Conservation (phyloP, 2,797 vertebrate species). For the Bradypodion ventrale region DNA sequence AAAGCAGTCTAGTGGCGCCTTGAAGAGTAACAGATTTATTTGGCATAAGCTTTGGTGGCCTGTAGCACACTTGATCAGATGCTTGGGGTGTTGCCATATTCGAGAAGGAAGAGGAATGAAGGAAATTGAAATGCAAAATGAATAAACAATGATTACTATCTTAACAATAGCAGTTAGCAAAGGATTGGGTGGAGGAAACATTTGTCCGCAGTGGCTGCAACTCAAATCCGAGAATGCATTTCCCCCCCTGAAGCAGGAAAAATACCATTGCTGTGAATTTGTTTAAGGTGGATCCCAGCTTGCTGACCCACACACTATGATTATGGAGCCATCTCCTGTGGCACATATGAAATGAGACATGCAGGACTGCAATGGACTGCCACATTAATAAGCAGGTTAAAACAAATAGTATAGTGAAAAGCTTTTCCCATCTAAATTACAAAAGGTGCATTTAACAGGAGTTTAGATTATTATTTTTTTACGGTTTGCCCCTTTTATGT, state of each 20-base stretch:
- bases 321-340: too few species aligned
- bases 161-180: neutral
- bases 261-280: too few species aligned
- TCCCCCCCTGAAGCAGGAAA: too few species aligned
- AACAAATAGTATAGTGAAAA: neutral
- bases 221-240: too few species aligned
- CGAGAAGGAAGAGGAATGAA: neutral
- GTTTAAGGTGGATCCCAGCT: too few species aligned
- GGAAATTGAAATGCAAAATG: neutral
- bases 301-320: too few species aligned
- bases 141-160: neutral
- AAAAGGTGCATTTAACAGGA: neutral
- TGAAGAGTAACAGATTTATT: neutral
- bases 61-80: neutral
- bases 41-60: neutral
- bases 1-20: neutral
- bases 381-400: neutral
- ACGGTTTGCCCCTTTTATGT: too few species aligned
- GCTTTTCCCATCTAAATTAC: neutral
- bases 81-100: neutral
- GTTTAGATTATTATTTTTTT: too few species aligned
- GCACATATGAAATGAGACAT: too few species aligned
- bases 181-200: neutral
- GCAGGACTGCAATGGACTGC: too few species aligned
- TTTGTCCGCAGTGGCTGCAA: too few species aligned